Evolutionary conservation across 1,140 invertebrate genomes (phyloP).

Genomic region (Palaemon carinicauda): DNA sequence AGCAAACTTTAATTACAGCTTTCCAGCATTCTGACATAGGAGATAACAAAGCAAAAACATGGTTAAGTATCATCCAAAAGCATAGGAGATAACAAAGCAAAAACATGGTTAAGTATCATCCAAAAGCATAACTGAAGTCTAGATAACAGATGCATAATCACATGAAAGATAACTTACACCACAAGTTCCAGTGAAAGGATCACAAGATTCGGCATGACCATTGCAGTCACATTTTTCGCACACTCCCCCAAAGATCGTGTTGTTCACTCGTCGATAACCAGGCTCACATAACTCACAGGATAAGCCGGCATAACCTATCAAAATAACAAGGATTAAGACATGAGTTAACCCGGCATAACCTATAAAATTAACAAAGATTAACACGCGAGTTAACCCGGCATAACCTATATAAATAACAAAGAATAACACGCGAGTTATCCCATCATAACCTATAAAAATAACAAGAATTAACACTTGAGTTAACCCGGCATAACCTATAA

Average conservation of each 20-base stretch:
- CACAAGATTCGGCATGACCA: constrained; percentile 84
- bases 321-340: no score
- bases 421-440: constrained; percentile 85
- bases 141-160: no score
- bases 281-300: constrained; percentile 86
- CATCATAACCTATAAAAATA: constrained; percentile 69
- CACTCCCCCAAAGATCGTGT: constrained; percentile 68
- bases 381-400: constrained; percentile 83
- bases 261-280: constrained; percentile 81
- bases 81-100: no score
- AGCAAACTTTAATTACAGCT: no score
- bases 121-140: background rate
- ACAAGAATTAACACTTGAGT: no score
- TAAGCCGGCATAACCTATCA: constrained; percentile 73
- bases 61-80: no score
- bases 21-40: no score
- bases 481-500: constrained; percentile 73
- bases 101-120: background rate
- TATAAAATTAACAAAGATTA: constrained; percentile 43
- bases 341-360: constrained; percentile 77
- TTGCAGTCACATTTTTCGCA: constrained; percentile 92
- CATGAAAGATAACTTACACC: constrained; percentile 68
- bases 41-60: no score
- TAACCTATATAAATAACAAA: constrained; percentile 66
- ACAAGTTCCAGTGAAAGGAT: constrained; percentile 80